A percentile compares a stretch with the other conserved stretches of the same genome.
phyloP scores from a whole-genome alignment of 64 coral and sea anemone genomes.

The Astreopora myriophthalma region DNA sequence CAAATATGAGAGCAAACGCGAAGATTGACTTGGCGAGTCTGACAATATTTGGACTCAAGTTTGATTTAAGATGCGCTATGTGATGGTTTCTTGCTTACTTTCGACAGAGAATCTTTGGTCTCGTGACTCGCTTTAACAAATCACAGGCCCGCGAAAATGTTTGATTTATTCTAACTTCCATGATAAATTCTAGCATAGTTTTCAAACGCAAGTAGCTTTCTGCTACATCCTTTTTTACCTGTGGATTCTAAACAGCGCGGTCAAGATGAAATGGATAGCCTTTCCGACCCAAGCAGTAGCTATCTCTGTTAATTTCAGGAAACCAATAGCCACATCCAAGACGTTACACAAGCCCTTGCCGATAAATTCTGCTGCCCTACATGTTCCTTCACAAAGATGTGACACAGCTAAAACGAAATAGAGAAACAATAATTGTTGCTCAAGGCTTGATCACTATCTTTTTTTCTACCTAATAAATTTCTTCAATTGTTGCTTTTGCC shows the following conservation, averaged over 20 bases:
- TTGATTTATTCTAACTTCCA: too few species aligned
- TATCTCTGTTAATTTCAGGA: conserved; percentile 75
- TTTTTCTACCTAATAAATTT: not conserved
- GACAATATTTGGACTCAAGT: too few species aligned
- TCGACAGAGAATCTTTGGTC: too few species aligned
- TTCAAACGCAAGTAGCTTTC: not conserved
- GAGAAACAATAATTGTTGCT: not conserved
- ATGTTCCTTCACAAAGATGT: conserved; percentile 83
- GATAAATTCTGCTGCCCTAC: conserved; percentile 81
- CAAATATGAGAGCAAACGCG: too few species aligned
- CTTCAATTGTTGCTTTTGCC: not conserved
- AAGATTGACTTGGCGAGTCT: too few species aligned
- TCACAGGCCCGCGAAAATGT: too few species aligned
- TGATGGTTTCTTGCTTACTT: too few species aligned
- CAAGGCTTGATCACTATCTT: not conserved
- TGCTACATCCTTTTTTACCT: conserved; percentile 29
- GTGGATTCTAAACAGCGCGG: conserved; percentile 74
- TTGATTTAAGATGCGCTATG: too few species aligned
- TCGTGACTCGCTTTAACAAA: too few species aligned
- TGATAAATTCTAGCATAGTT: too few species aligned
- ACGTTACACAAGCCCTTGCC: conserved; percentile 91
- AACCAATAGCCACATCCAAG: conserved; percentile 84
- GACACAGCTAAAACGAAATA: conserved; percentile 68
- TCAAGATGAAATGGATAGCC: conserved; percentile 86
- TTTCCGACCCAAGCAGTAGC: conserved; percentile 90